Conservation (phyloP, 23 tunicate genomes). For the Oikopleura albicans region DNA sequence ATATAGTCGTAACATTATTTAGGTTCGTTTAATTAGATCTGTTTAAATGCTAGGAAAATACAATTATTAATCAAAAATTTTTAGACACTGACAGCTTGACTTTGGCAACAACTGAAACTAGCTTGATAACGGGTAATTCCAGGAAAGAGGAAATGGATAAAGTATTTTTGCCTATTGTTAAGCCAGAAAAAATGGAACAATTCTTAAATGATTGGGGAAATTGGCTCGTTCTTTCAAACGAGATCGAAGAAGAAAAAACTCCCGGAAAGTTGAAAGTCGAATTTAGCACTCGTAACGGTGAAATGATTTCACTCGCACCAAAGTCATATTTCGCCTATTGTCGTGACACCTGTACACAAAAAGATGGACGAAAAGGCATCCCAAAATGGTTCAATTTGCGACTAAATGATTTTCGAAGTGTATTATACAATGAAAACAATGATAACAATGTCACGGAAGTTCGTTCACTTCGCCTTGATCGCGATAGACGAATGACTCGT, state of each 20-base stretch:
- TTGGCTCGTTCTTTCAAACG: neutral
- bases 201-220: neutral
- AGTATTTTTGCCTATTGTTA: neutral
- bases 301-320: no score
- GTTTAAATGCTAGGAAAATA: no score
- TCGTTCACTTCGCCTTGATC: neutral
- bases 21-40: no score
- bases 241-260: neutral
- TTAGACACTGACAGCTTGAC: no score
- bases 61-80: no score
- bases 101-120: no score
- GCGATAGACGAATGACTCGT: neutral
- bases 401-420: neutral
- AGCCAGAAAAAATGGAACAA: neutral
- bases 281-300: no score
- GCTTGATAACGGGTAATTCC: neutral
- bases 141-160: neutral
- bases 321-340: no score
- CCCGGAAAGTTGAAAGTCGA: neutral
- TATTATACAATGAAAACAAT: neutral
- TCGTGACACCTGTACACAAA: neutral
- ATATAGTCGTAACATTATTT: no score
- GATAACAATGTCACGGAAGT: neutral
- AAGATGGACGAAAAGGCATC: neutral
- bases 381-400: neutral